Base-by-base conservation (phyloP, 2,888 invertebrate genomes). In the Norana najaformis region DNA sequence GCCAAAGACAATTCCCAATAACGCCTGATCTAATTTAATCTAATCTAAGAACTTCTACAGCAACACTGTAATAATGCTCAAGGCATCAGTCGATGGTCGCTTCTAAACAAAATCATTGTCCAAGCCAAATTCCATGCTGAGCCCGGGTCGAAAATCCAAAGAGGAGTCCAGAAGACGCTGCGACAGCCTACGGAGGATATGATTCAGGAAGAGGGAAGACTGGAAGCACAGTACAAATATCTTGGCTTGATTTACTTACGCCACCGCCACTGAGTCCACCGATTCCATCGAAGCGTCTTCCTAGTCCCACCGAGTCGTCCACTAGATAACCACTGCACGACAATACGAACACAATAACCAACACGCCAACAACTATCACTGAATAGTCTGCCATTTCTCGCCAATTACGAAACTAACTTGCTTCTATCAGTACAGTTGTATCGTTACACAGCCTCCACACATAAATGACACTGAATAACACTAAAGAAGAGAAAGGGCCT, bases 221-320 rank as follows among this genome's bases (percentile, higher is more conserved):
- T 47, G 47, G 47, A 23, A 47, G 47, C 20, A 47, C 23, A 47
- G 47, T n/a, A 69, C n/a, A 30, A 69, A 69, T 69, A 69, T 69
- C 69, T 69, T 69, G 0, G 69, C 30, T 36, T 18, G 85, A 1
- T 11, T 36, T 47, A 89, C 90, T 90, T 89, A 93, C 93, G 89
- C 93, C 94, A 38, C 94, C 94, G 37, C 93, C 94, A 90, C 93
- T 93, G 83, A 94, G 90, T 41, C 92, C 94, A 38, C 94, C 94
- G 37, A 93, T 93, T 37, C 94, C 94, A 91, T 94, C 93, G 91
- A 93, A 93, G n/a, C 85, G 89, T 89, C 92, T 91, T 34, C 92
- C 93, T 0, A 91, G 88, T 38, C 92, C 92, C 14, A n/a, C 34
- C 0, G 90, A 69, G 83, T 91, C 90, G 37, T 90, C 91, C 34